Percentiles rank a stretch among this genome's conserved stretches.
These are phyloP conservation scores for Ornithoptera priamus DNA, from an alignment of 2,888 invertebrate species.

Conservation along the genomic window DNA sequence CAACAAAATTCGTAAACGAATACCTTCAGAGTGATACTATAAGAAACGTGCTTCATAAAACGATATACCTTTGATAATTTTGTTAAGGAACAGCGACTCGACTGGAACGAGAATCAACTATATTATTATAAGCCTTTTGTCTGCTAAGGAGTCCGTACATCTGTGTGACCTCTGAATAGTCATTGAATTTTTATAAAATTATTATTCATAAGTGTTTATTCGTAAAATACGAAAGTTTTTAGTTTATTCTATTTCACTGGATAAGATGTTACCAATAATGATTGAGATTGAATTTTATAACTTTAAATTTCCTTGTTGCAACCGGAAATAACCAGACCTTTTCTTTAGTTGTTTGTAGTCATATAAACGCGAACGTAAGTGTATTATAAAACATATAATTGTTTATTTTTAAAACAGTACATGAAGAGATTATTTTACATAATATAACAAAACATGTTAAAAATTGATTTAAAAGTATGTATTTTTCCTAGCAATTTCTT, in stretches of 20 bases:
- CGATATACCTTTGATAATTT: constrained; percentile 30
- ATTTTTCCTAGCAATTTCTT: no score
- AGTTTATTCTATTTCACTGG: not conserved
- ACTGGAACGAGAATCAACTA: constrained; percentile 54
- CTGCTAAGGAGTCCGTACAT: constrained; percentile 64
- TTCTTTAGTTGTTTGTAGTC: no score
- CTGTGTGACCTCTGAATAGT: constrained; percentile 52
- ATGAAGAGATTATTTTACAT: no score
- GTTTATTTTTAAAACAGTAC: no score
- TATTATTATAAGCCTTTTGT: constrained; percentile 59
- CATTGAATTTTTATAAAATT: constrained; percentile 48
- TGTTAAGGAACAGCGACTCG: constrained; percentile 58
- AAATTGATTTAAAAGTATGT: no score
- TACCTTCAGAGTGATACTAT: constrained; percentile 27
- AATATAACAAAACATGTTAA: no score
- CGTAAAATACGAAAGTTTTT: constrained; percentile 1
- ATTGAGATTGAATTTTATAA: no score
- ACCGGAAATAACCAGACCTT: no score
- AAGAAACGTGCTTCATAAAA: constrained; percentile 5
- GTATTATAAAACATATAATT: no score
- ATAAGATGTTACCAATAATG: not conserved
- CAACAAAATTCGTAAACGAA: constrained; percentile 25
- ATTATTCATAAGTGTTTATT: constrained; percentile 24
- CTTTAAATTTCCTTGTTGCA: no score
- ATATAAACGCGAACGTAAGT: no score